A percentile compares a stretch with the other conserved stretches of the same genome.
Conservation (phyloP, 1,140 invertebrate genomes). For the Myzus persicae region DNA sequence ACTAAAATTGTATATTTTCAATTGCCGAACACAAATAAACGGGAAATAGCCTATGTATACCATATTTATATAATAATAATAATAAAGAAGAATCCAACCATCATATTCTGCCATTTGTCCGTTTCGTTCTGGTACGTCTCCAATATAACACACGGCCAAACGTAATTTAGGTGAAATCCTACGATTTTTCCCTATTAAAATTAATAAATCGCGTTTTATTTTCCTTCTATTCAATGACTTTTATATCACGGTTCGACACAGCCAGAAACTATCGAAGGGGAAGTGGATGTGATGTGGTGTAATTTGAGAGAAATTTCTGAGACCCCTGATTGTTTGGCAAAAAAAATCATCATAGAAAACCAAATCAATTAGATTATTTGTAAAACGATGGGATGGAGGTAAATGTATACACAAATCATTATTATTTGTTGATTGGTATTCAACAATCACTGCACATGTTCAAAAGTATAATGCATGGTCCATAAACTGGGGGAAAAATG, state of each 20-base stretch:
- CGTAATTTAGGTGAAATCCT: conserved; percentile 39
- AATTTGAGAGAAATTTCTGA: conserved; percentile 44
- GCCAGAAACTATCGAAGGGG: not conserved
- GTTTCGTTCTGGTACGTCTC: conserved; percentile 34
- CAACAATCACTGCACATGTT: not conserved
- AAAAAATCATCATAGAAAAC: not conserved
- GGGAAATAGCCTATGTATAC: not conserved
- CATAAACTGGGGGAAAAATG: not conserved
- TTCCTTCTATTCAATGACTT: not conserved
- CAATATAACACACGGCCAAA: not conserved
- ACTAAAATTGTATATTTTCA: conserved; percentile 18
- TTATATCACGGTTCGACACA: not conserved
- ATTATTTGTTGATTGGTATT: not conserved
- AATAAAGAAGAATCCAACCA: conserved; percentile 1
- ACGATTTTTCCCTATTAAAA: conserved; percentile 42
- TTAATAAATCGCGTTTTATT: conserved; percentile 40
- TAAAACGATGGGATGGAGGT: not conserved
- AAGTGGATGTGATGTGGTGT: not conserved
- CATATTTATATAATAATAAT: not conserved
- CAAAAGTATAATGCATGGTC: not conserved
- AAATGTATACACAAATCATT: not conserved
- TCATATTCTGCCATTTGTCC: not conserved
- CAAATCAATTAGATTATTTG: not conserved
- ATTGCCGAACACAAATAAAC: conserved; percentile 23
- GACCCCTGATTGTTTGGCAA: not conserved